Evolutionary conservation across 2,797 vertebrate species (phyloP), one percentile per base, ranked within the genome.

Genomic region (Cyprinella venusta): DNA sequence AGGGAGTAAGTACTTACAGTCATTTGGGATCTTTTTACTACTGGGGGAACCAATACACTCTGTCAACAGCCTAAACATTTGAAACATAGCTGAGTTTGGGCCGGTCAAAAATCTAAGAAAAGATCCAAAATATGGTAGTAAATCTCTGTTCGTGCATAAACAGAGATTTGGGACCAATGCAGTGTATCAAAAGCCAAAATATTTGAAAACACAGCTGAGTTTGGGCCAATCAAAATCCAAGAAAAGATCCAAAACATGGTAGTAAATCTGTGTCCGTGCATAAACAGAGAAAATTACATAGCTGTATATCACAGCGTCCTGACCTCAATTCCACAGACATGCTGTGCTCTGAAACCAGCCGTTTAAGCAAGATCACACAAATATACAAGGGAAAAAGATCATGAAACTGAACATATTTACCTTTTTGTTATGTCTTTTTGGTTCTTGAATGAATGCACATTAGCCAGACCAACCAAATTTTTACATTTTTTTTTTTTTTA

Each of bases 371-470:
- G 21, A 75, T 61, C 52, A 26, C 21, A 30, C 6, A 63, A 13
- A 26, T 59, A 24, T 54, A 19, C 30, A 54, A 74, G 15, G 50
- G 30, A 36, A 21, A 54, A 52, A 21, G 48, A 72, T 72, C 10
- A 56, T 15, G 42, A 8, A 26, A 12, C 24, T 19, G 8, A 50
- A 52, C 33, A 19, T 9, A 45, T 71, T 48, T 10, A 30, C 40
- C 38, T 69, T 69, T 45, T 36, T 15, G 6, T 36, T 45, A 13
- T 15, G 19, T 74, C 18, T 15, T 36, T 54, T 13, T n/a, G 6
- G n/a, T n/a, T n/a, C n/a, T n/a, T n/a, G n/a, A n/a, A n/a, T 9
- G 8, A 74, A 74, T 52, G 48, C 48, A 54, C 18, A 74, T 74
- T 15, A 74, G 6, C 33, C 10, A 15, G 19, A n/a, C 6, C 50